Percentiles rank a stretch among this genome's conserved stretches.
Conservation (phyloP, 2,113 vertebrate species). For the Calypte anna region DNA sequence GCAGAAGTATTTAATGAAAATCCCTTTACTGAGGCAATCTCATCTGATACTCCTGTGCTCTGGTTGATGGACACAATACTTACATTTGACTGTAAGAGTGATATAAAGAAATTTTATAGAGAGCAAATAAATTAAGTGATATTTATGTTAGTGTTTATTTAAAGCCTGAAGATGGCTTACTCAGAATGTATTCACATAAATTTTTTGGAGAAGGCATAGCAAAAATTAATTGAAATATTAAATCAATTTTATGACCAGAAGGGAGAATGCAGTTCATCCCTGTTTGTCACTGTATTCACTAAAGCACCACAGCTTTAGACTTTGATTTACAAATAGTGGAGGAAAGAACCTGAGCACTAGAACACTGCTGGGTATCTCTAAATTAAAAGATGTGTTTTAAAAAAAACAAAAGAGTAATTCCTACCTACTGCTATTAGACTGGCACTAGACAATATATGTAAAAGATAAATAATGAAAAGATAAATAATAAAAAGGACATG, state of each 20-base stretch:
- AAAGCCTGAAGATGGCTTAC: slow-evolving; percentile 57
- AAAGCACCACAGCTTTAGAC: slow-evolving; percentile 47
- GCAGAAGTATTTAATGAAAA: not conserved
- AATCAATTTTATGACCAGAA: slow-evolving; percentile 63
- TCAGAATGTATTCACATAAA: slow-evolving; percentile 57
- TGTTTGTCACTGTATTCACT: slow-evolving; percentile 57
- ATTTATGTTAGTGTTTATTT: slow-evolving; percentile 65
- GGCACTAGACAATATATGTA: not conserved
- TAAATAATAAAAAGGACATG: not conserved
- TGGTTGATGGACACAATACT: not conserved
- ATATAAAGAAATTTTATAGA: slow-evolving; percentile 14
- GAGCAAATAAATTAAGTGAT: slow-evolving; percentile 64
- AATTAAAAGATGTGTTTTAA: slow-evolving; percentile 21
- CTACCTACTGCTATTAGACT: slow-evolving; percentile 32
- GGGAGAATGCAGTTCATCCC: slow-evolving; percentile 51
- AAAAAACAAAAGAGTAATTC: slow-evolving; percentile 19
- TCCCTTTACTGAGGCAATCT: not conserved
- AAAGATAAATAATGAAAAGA: not conserved
- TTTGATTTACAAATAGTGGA: slow-evolving; percentile 65
- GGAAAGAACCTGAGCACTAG: not conserved
- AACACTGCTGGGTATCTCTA: slow-evolving; percentile 2
- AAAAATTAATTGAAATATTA: slow-evolving; percentile 76
- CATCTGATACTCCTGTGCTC: not conserved
- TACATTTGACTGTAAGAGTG: not conserved
- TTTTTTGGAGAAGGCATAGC: slow-evolving; percentile 56